These are phyloP conservation scores for Perodicticus potto DNA, from an alignment of 2,797 vertebrate species.

Conservation along the genomic window DNA sequence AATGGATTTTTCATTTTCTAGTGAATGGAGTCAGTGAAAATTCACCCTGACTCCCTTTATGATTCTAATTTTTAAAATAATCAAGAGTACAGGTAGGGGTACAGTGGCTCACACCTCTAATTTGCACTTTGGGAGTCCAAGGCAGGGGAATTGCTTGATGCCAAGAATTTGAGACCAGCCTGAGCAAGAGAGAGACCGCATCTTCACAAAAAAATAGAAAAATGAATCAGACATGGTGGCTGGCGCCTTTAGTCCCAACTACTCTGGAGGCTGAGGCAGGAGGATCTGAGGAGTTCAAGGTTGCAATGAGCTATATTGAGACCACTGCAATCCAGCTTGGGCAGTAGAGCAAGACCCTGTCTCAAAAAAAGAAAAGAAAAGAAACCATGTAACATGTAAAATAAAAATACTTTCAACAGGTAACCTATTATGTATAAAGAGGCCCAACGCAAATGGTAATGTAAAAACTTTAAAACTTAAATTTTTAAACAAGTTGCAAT, in stretches of 20 bases:
- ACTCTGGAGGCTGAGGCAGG: not conserved
- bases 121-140: not conserved
- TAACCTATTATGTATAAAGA: constrained; percentile 63
- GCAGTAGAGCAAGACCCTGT: not conserved
- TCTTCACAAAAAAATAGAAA: not conserved
- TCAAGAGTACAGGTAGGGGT: not conserved
- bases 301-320: not conserved
- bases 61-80: constrained; percentile 59
- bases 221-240: not conserved
- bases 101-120: not conserved
- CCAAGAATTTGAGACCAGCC: not conserved
- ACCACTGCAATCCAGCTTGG: not conserved
- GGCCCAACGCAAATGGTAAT: constrained; percentile 58
- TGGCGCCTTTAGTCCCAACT: not conserved
- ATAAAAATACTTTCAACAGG: constrained; percentile 37
- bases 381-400: constrained; percentile 4
- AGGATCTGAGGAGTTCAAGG: not conserved
- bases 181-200: not conserved
- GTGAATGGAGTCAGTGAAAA: constrained; percentile 56
- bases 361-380: not conserved
- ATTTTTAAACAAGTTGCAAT: constrained; percentile 57
- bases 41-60: constrained; percentile 41
- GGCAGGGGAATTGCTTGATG: too few species aligned
- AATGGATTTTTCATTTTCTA: constrained; percentile 64
- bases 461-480: constrained; percentile 73